Evolutionary conservation across 2,888 invertebrate genomes (phyloP).

Genomic region (Calliopum simillimum): DNA sequence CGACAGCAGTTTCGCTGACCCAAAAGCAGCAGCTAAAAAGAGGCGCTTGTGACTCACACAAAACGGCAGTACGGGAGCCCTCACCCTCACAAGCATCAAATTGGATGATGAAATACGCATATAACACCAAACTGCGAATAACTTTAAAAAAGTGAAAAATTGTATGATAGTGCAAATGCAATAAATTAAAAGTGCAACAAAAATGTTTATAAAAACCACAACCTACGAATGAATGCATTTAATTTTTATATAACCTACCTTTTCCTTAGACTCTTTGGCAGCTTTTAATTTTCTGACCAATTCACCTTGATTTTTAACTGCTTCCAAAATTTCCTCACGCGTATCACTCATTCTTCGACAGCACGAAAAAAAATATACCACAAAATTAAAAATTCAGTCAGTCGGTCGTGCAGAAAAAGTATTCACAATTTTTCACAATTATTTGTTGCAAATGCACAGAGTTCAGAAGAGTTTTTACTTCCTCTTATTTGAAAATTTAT

Average conservation of each 20-base stretch:
- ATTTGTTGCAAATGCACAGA: no score
- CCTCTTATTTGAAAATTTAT: no score
- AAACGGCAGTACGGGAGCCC: conserved; percentile 4
- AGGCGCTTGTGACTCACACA: conserved; percentile 19
- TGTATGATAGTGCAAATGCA: conserved; percentile 4
- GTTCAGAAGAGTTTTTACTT: no score
- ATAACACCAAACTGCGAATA: not conserved
- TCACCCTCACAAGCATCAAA: not conserved
- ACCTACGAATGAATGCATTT: not conserved
- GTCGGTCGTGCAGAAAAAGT: no score
- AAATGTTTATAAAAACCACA: conserved; percentile 13
- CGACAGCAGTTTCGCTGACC: no score
- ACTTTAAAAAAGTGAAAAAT: not conserved
- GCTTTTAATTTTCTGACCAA: conserved; percentile 84
- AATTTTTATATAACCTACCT: conserved; percentile 69
- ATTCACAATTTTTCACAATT: no score
- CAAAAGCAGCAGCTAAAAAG: no score
- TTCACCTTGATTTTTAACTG: conserved; percentile 82
- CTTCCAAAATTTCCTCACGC: conserved; percentile 70
- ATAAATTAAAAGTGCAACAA: conserved; percentile 2
- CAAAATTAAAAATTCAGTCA: no score
- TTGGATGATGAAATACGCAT: conserved; percentile 26
- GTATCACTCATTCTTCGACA: conserved; percentile 66
- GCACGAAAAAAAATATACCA: not conserved
- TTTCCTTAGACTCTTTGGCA: conserved; percentile 80